Base-by-base conservation (phyloP, 2,888 invertebrate genomes). In the Bimastos eiseni region DNA sequence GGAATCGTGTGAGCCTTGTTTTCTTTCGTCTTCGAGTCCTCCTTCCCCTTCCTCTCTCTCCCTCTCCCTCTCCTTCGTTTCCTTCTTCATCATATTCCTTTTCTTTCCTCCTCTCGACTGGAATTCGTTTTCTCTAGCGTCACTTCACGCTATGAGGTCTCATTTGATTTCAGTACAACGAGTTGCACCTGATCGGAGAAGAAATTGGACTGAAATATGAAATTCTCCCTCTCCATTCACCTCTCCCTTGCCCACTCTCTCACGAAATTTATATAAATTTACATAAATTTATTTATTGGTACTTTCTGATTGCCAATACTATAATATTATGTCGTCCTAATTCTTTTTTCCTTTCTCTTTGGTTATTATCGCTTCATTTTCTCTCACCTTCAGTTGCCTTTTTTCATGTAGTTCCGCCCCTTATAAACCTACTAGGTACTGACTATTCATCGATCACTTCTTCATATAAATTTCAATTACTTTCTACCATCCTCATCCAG, bases 41-140 rank as follows among this genome's bases (percentile, higher is more conserved):
- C 36, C 86, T 86, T 15, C 36, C 17, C n/a, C 15, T 34, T 36
- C n/a, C 36, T 36, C 11, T 19, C 37, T 37, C 84, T 15, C 70
- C 17, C 70, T 70, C 24, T 55, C 8, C 11, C 70, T n/a, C 3
- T 70, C 70, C 70, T n/a, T 70, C 70, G n/a, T 70, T 49, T n/a
- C 70, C n/a, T 70, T 70, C 70, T 70, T 70, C 70, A n/a, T 70
- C 70, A 0, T 70, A 30, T 70, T 70, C 70, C 8, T 70, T n/a
- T n/a, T 70, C 70, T 70, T 70, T 70, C 70, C 70, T 70, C 70
- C 70, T 30, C 70, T 70, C 70, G 11, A 70, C 70, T n/a, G 70
- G 70, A 70, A 70, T 70, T 70, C 70, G 70, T 70, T 70, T 70
- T 70, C 70, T 70, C 70, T n/a, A n/a, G n/a, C 70, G 70, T 70